A percentile compares a stretch with the other conserved stretches of the same genome.
Conservation (phyloP, 23 tunicate species). For the Halocynthia roretzi region DNA sequence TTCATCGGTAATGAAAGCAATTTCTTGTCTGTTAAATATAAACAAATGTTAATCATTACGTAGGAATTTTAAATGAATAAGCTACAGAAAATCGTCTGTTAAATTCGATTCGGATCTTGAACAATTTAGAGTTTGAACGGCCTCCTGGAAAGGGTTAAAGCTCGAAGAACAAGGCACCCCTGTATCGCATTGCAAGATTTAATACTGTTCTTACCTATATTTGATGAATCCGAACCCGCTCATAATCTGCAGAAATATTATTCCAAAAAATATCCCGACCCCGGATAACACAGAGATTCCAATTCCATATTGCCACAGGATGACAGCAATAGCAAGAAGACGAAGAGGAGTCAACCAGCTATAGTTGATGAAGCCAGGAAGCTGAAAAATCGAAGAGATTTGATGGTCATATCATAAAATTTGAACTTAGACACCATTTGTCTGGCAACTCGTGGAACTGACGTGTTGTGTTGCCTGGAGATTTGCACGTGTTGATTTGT, state of each 20-base stretch:
- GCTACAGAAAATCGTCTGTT: too few relatives aligned
- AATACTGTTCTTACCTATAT: neutral
- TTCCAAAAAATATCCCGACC: neutral
- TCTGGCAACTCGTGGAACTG: neutral
- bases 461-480: neutral
- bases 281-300: constrained; percentile 7
- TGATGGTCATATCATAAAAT: too few relatives aligned
- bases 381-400: neutral
- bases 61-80: too few relatives aligned
- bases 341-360: constrained; percentile 60
- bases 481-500: neutral
- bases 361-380: constrained; percentile 34
- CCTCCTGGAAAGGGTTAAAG: too few relatives aligned
- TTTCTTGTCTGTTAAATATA: too few relatives aligned
- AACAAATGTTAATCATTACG: too few relatives aligned
- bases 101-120: too few relatives aligned
- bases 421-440: neutral
- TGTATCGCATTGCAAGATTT: too few relatives aligned
- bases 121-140: too few relatives aligned
- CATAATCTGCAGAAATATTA: neutral
- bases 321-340: constrained; percentile 10
- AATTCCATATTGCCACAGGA: constrained; percentile 27
- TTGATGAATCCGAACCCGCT: neutral
- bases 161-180: too few relatives aligned
- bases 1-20: constrained; percentile 42